A percentile compares a stretch with the other conserved stretches of the same genome.
phyloP scores from a whole-genome alignment of 2,113 vertebrate species.

The Taurulus bubalis region DNA sequence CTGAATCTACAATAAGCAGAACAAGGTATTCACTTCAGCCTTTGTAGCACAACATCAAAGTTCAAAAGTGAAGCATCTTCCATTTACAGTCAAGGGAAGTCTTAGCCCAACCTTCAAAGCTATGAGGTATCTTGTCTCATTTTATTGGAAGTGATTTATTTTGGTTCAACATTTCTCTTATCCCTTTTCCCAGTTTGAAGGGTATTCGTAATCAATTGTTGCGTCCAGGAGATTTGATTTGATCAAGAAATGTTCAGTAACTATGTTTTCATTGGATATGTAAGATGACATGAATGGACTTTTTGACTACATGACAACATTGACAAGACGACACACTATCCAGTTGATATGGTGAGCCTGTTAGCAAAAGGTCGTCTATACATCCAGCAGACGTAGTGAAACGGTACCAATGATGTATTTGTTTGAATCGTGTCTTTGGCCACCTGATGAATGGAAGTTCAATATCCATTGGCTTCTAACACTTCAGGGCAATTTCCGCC shows the following conservation, averaged over 20 bases:
- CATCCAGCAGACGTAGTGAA: background rate
- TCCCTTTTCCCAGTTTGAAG: background rate
- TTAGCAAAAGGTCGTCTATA: background rate
- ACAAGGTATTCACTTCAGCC: conserved; percentile 49
- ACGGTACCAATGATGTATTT: background rate
- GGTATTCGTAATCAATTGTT: background rate
- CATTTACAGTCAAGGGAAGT: conserved; percentile 58
- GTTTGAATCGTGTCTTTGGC: background rate
- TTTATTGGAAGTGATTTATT: conserved; percentile 34
- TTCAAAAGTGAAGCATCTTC: conserved; percentile 58
- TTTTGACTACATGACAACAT: background rate
- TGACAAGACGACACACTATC: background rate
- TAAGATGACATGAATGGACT: background rate
- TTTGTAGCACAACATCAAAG: conserved; percentile 61
- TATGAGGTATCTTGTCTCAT: conserved; percentile 29
- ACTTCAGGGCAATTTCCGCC: background rate
- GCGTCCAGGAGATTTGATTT: background rate
- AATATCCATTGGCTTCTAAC: background rate
- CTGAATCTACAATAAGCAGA: conserved; percentile 74
- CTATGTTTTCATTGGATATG: background rate
- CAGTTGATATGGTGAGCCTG: background rate
- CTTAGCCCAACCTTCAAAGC: conserved; percentile 38
- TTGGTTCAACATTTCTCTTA: conserved; percentile 19
- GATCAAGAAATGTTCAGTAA: background rate
- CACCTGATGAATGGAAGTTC: background rate